Percentiles rank a stretch among this genome's conserved stretches.
Evolutionary conservation across 2,888 invertebrate genomes (phyloP).

Genomic region (Labia minor): DNA sequence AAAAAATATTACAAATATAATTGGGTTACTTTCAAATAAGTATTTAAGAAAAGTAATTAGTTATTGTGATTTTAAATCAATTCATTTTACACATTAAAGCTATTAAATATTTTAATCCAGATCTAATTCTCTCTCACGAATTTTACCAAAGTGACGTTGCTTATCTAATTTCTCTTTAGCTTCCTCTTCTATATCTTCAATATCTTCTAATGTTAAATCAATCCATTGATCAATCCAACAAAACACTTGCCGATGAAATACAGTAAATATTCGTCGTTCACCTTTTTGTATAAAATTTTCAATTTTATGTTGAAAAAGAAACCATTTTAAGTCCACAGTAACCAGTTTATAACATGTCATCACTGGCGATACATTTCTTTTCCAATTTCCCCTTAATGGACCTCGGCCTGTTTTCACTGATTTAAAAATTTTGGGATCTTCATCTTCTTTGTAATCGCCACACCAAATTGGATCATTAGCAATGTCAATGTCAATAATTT

Average conservation of each 20-base stretch:
- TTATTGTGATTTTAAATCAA: too few relatives aligned
- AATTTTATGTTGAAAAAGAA: slow-evolving; percentile 46
- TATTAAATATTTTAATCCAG: too few relatives aligned
- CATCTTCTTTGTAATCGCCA: slow-evolving; percentile 41
- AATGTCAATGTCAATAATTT: slow-evolving; percentile 45
- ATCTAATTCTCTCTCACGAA: too few relatives aligned
- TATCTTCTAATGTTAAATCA: slow-evolving; percentile 47
- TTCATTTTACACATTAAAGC: too few relatives aligned
- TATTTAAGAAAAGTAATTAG: too few relatives aligned
- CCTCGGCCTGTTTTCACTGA: slow-evolving; percentile 45
- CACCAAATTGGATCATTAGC: slow-evolving; percentile 38
- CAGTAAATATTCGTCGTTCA: slow-evolving; percentile 46
- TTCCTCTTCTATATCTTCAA: slow-evolving; percentile 43
- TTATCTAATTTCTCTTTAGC: slow-evolving; percentile 42
- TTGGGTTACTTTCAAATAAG: too few relatives aligned
- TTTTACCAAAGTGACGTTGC: too few relatives aligned
- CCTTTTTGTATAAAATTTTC: slow-evolving; percentile 45
- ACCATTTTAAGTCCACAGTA: slow-evolving; percentile 52
- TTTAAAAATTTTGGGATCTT: slow-evolving; percentile 41
- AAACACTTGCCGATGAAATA: slow-evolving; percentile 52
- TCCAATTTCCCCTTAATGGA: slow-evolving; percentile 37
- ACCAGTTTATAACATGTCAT: slow-evolving; percentile 57
- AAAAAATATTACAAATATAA: too few relatives aligned
- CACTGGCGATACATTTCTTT: slow-evolving; percentile 36
- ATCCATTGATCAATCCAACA: slow-evolving; percentile 51